Conservation (phyloP, 2,113 vertebrate species). For the Osmerus eperlanus region DNA sequence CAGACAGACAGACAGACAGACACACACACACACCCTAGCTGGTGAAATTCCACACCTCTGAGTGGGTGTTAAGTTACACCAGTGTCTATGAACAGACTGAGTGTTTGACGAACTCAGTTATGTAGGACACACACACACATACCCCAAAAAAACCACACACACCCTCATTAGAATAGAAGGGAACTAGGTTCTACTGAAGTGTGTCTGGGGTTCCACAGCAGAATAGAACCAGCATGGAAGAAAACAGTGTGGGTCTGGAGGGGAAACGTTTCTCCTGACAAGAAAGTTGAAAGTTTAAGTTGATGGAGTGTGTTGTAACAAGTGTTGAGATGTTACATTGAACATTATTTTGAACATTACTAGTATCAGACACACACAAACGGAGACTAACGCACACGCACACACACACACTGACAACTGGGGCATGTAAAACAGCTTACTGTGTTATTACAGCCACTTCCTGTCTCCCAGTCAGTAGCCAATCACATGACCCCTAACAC, state of each 20-base stretch:
- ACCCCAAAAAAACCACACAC: too few relatives aligned
- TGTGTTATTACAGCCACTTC: conserved; percentile 2
- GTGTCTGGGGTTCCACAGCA: too few relatives aligned
- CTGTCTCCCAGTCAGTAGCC: conserved; percentile 1
- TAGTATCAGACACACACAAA: neutral
- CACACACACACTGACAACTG: neutral
- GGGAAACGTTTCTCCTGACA: too few relatives aligned
- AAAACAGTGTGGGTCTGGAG: too few relatives aligned
- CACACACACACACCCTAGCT: neutral
- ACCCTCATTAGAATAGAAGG: too few relatives aligned
- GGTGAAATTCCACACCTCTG: conserved; percentile 58
- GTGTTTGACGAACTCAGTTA: conserved; percentile 8
- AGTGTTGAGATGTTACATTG: neutral
- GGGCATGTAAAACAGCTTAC: neutral
- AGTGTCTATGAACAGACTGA: conserved; percentile 9
- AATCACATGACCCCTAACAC: neutral
- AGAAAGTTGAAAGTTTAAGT: too few relatives aligned
- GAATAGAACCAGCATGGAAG: too few relatives aligned
- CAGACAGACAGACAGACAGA: neutral
- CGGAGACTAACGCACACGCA: neutral
- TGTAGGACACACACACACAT: neutral
- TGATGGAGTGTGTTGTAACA: neutral
- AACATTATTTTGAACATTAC: too few relatives aligned
- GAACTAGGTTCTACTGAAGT: too few relatives aligned
- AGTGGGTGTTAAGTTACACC: conserved; percentile 43